Conservation (phyloP, 2,888 invertebrate species). For the Folsomia candida region DNA sequence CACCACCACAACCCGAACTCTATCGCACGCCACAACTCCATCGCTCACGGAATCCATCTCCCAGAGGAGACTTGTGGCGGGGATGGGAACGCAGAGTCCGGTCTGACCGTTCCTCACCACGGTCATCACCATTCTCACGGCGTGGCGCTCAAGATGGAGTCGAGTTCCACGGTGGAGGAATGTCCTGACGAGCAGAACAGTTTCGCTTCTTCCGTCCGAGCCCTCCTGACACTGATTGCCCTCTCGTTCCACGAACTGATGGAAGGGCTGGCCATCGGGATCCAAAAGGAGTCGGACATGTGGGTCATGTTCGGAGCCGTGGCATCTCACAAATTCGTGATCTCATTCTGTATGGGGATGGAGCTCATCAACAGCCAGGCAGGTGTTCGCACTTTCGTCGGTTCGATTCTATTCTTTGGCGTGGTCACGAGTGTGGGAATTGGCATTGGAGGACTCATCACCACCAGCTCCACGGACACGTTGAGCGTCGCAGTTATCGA, state of each 20-base stretch:
- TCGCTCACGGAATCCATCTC: slow-evolving; percentile 41
- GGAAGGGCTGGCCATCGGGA: slow-evolving; percentile 78
- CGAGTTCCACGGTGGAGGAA: slow-evolving; percentile 10
- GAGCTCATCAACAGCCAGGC: slow-evolving; percentile 52
- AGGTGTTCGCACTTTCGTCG: slow-evolving; percentile 51
- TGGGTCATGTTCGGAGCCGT: slow-evolving; percentile 55
- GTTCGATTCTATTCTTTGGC: slow-evolving; percentile 54
- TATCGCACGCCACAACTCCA: slow-evolving; percentile 42
- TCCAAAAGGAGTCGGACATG: slow-evolving; percentile 54
- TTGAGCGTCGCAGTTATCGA: slow-evolving; percentile 40
- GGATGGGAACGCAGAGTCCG: background rate
- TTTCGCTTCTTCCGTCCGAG: slow-evolving; percentile 31
- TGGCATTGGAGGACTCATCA: slow-evolving; percentile 55
- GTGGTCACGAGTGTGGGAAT: slow-evolving; percentile 58
- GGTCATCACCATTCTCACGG: background rate
- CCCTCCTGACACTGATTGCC: slow-evolving; percentile 60
- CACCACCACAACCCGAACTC: slow-evolving; percentile 39
- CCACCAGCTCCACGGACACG: slow-evolving; percentile 38
- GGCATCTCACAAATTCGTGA: slow-evolving; percentile 54
- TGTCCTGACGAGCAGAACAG: slow-evolving; percentile 32
- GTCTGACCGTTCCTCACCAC: background rate
- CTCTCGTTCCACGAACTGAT: slow-evolving; percentile 73
- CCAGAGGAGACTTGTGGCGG: slow-evolving; percentile 18
- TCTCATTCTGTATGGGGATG: slow-evolving; percentile 54
- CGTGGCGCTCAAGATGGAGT: background rate